Percentiles rank a stretch among this genome's conserved stretches.
Evolutionary conservation across 1,140 invertebrate genomes (phyloP).

Genomic region (Artemia franciscana): DNA sequence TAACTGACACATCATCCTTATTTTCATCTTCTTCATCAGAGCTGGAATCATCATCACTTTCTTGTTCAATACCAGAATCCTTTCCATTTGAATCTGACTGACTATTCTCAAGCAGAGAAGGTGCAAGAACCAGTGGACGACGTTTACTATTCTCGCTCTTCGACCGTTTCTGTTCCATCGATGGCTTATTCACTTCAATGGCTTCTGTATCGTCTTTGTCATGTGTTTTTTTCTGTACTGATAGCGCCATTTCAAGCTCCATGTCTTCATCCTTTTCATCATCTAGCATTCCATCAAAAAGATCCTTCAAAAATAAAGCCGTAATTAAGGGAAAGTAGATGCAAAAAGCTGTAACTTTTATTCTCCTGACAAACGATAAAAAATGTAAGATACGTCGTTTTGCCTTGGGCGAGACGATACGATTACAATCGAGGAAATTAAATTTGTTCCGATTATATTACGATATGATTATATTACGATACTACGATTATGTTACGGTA

Average conservation of each 20-base stretch:
- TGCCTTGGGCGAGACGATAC: too few relatives aligned
- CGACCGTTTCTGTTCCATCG: neutral
- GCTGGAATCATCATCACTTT: slow-evolving; percentile 11
- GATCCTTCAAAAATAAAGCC: slow-evolving; percentile 27
- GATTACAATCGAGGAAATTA: too few relatives aligned
- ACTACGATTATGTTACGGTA: too few relatives aligned
- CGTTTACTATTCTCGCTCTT: slow-evolving; percentile 32
- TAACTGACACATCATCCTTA: slow-evolving; percentile 8
- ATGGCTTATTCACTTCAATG: slow-evolving; percentile 9
- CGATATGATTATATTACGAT: too few relatives aligned
- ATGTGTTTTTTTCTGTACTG: slow-evolving; percentile 30
- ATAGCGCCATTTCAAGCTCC: slow-evolving; percentile 42
- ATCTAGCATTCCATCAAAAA: slow-evolving; percentile 49
- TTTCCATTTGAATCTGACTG: slow-evolving; percentile 11
- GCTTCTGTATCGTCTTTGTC: slow-evolving; percentile 13
- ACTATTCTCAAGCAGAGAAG: slow-evolving; percentile 16
- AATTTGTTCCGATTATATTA: too few relatives aligned
- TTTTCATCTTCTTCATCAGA: slow-evolving; percentile 12
- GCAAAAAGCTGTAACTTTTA: too few relatives aligned
- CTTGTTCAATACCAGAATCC: slow-evolving; percentile 3
- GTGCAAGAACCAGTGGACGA: slow-evolving; percentile 24
- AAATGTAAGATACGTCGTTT: too few relatives aligned
- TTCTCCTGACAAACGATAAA: too few relatives aligned
- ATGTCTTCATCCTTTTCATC: slow-evolving; percentile 59
- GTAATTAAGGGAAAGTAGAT: too few relatives aligned